A percentile compares a stretch with the other conserved stretches of the same genome.
Evolutionary conservation across 2,113 vertebrate species (phyloP).

Genomic region (Psilopogon haemacephalus): DNA sequence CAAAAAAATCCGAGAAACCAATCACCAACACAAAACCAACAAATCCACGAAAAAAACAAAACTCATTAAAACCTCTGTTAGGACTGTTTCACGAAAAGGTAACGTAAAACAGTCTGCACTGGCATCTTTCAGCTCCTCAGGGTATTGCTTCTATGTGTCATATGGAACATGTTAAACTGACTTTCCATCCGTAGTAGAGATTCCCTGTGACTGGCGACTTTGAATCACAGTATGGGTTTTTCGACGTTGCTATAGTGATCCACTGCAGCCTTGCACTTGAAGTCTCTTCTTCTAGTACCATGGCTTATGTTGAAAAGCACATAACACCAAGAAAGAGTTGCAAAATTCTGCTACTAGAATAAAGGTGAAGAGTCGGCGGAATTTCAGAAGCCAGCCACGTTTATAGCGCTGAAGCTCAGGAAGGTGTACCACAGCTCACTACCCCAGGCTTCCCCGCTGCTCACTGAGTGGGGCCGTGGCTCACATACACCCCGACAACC

Average conservation of each 20-base stretch:
- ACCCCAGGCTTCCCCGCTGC: neutral
- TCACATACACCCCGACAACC: neutral
- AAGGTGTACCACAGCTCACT: neutral
- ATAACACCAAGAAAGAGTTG: neutral
- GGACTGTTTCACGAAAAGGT: neutral
- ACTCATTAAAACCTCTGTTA: neutral
- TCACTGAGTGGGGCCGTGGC: neutral
- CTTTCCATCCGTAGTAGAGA: neutral
- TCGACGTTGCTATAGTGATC: neutral
- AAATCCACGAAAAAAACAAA: neutral
- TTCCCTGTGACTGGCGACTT: neutral
- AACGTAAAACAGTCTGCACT: neutral
- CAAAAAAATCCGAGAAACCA: too few species aligned
- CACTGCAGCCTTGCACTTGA: too few species aligned
- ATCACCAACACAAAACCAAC: too few species aligned
- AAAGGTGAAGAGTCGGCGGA: neutral
- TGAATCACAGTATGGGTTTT: neutral
- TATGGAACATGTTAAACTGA: fast-evolving
- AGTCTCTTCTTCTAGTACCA: neutral
- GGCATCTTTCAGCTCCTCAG: neutral
- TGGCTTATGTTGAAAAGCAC: neutral
- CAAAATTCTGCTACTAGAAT: neutral
- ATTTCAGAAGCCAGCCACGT: neutral
- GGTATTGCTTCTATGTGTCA: neutral
- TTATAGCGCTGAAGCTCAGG: neutral